phyloP scores from a whole-genome alignment of 2,113 vertebrate species.

The Thomomys bottae region DNA sequence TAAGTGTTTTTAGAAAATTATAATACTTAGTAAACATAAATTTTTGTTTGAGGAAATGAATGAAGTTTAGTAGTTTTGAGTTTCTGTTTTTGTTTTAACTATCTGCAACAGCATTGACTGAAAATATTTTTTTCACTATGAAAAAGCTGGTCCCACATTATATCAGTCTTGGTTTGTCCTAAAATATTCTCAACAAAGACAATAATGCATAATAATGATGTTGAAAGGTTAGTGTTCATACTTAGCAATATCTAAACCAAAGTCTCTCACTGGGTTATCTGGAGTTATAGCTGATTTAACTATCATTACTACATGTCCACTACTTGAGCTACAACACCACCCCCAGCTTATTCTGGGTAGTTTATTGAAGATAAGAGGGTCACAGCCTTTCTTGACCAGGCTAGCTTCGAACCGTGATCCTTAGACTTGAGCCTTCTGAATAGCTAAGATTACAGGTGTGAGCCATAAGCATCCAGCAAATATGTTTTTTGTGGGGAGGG shows the following conservation, averaged over 20 bases:
- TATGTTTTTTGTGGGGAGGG: too few relatives aligned
- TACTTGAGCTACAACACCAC: not conserved
- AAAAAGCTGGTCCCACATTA: not conserved
- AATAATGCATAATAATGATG: not conserved
- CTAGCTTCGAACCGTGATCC: too few relatives aligned
- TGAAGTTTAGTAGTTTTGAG: not conserved
- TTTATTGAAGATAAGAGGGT: too few relatives aligned
- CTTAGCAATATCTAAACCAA: not conserved
- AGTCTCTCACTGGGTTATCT: not conserved
- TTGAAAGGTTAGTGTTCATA: not conserved
- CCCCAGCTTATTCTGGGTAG: too few relatives aligned
- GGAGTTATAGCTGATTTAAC: not conserved
- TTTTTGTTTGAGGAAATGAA: conserved; percentile 25
- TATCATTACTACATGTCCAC: not conserved
- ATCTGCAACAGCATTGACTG: not conserved
- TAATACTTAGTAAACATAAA: conserved; percentile 17
- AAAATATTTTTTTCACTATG: not conserved
- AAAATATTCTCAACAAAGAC: conserved; percentile 20
- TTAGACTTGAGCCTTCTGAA: too few relatives aligned
- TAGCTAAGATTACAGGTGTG: too few relatives aligned
- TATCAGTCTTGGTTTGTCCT: conserved; percentile 16
- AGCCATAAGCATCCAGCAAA: too few relatives aligned
- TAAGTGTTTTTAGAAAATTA: conserved; percentile 24
- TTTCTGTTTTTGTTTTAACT: not conserved
- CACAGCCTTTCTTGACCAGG: too few relatives aligned